A percentile compares a stretch with the other conserved stretches of the same genome.
phyloP scores from a whole-genome alignment of 2,888 invertebrate genomes.

The Limenitis arthemis region DNA sequence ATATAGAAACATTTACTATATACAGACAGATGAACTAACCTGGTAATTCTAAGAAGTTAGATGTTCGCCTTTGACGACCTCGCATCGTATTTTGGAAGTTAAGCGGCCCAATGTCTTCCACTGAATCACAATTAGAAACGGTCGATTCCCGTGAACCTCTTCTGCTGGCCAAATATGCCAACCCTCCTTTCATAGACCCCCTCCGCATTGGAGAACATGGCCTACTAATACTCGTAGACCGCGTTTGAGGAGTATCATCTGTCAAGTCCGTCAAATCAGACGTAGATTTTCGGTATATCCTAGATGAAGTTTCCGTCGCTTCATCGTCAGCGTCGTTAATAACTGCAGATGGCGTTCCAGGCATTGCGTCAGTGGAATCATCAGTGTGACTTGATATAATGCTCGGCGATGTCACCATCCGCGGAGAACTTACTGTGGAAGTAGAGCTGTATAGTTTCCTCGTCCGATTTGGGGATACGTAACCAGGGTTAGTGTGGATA shows the following conservation, averaged over 20 bases:
- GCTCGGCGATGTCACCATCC: slow-evolving; percentile 59
- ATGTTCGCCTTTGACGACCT: slow-evolving; percentile 84
- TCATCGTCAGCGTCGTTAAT: slow-evolving; percentile 61
- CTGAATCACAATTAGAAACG: slow-evolving; percentile 75
- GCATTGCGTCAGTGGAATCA: slow-evolving; percentile 57
- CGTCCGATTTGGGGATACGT: slow-evolving; percentile 66
- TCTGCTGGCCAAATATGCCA: slow-evolving; percentile 88
- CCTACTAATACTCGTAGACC: slow-evolving; percentile 73
- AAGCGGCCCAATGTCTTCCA: slow-evolving; percentile 84
- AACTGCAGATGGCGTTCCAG: slow-evolving; percentile 53
- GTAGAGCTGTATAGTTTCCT: slow-evolving; percentile 58
- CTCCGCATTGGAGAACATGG: slow-evolving; percentile 78
- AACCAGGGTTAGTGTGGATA: slow-evolving; percentile 75
- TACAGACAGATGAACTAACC: slow-evolving; percentile 63
- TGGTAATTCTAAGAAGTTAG: slow-evolving; percentile 89
- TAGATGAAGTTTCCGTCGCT: slow-evolving; percentile 56
- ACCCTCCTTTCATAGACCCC: slow-evolving; percentile 77
- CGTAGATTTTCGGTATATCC: slow-evolving; percentile 80
- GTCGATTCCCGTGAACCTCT: slow-evolving; percentile 88
- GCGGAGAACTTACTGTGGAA: slow-evolving; percentile 60
- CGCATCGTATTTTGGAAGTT: slow-evolving; percentile 85
- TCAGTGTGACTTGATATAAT: slow-evolving; percentile 66
- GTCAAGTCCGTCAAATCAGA: slow-evolving; percentile 80
- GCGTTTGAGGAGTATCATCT: slow-evolving; percentile 71
- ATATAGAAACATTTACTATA: not conserved